Evolutionary conservation across 2,888 invertebrate species (phyloP), one percentile per base, ranked within the genome.

Genomic region (Prosapia bicincta): DNA sequence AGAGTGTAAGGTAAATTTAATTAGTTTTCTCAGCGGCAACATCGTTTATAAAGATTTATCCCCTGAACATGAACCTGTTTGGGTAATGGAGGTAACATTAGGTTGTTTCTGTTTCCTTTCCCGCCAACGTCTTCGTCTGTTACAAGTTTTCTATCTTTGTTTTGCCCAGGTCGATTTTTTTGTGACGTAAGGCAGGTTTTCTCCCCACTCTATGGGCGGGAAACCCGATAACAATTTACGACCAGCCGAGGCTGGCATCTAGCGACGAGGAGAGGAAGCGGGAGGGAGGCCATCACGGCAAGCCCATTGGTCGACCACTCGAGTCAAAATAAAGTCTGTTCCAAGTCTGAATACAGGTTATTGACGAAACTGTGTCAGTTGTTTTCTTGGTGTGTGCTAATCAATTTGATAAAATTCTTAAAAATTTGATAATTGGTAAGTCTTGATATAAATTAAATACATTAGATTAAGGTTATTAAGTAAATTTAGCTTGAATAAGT

Each of bases 341-440:
- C 54, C 54, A 54, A 54, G 54, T 54, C 54, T 54, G 54, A 54
- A 54, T 54, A 54, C 54, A 54, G 54, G 54, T 54, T 54, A 54
- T 54, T 54, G 54, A 54, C 54, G 54, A 54, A 54, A 54, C 54
- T 54, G 54, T 54, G 54, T 54, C 54, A 54, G 54, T 54, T 54
- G 54, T 54, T 54, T 54, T 54, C 54, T 54, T 54, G 54, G 54
- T 54, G 54, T 54, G 54, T 54, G 54, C 54, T 54, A 54, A 54
- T 54, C 54, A 54, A 54, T 54, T 54, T 54, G 54, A 54, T 54
- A 54, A 54, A 54, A 20, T 54, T 20, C 20, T 54, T 54, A 6
- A 54, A 54, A 54, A 20, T 54, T 54, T 54, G 54, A 54, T 54
- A 54, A 54, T 54, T 54, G 54, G 54, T 54, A 54, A 54, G 54